Percentiles rank a stretch among this genome's conserved stretches.
phyloP scores from a whole-genome alignment of 2,888 invertebrate genomes.

The Taenaris catops region DNA sequence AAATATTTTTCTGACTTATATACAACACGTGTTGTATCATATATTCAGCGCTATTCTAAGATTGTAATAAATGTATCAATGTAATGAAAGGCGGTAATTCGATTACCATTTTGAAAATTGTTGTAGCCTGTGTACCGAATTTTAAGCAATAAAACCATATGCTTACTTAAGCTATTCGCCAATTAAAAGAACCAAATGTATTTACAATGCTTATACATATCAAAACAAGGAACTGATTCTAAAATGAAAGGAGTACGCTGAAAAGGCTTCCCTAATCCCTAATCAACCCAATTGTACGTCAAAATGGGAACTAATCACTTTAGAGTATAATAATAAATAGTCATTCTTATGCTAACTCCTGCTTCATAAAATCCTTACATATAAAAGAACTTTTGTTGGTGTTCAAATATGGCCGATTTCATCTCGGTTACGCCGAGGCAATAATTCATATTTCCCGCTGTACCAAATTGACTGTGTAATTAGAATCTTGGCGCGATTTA shows the following conservation, averaged over 20 bases:
- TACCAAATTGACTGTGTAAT: constrained; percentile 77
- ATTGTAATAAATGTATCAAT: too few relatives aligned
- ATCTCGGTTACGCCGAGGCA: constrained; percentile 60
- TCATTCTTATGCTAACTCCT: constrained; percentile 53
- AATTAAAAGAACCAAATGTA: too few relatives aligned
- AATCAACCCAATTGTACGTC: constrained; percentile 36
- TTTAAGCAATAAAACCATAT: too few relatives aligned
- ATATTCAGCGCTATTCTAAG: too few relatives aligned
- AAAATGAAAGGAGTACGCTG: constrained; percentile 5
- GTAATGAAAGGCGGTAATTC: too few relatives aligned
- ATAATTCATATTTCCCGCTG: constrained; percentile 70
- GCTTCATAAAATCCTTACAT: constrained; percentile 38
- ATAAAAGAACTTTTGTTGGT: constrained; percentile 42
- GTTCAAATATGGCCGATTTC: constrained; percentile 61
- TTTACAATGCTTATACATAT: too few relatives aligned
- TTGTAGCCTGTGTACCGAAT: too few relatives aligned
- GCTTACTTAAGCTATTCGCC: too few relatives aligned
- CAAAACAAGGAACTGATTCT: constrained; percentile 10
- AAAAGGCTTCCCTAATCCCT: constrained; percentile 23
- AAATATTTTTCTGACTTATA: too few relatives aligned
- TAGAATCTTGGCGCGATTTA: constrained; percentile 62
- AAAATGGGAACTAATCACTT: constrained; percentile 52
- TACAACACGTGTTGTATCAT: too few relatives aligned
- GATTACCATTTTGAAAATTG: too few relatives aligned
- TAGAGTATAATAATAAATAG: constrained; percentile 42